phyloP scores from a whole-genome alignment of 2,797 vertebrate genomes.

The Alouatta caraya region DNA sequence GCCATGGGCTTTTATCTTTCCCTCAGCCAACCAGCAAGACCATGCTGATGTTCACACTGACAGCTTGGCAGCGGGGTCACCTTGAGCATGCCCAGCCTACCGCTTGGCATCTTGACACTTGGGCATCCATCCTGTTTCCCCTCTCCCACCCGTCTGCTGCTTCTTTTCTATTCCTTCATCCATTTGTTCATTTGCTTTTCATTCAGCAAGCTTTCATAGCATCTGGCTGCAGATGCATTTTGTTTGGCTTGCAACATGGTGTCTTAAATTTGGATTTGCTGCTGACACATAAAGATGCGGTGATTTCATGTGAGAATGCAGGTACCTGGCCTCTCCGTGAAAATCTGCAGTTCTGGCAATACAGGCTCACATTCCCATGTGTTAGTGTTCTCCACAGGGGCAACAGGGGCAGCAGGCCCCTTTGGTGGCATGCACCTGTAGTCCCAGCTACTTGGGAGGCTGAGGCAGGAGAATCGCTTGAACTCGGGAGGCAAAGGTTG shows the following conservation, averaged over 20 bases:
- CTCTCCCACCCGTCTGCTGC: slow-evolving; percentile 55
- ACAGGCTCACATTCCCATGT: too few relatives aligned
- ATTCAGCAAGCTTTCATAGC: slow-evolving; percentile 27
- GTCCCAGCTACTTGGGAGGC: neutral
- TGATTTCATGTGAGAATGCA: neutral
- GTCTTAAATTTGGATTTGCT: slow-evolving; percentile 41
- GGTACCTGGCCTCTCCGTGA: neutral
- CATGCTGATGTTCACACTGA: neutral
- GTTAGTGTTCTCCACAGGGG: neutral
- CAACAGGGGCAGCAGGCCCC: neutral
- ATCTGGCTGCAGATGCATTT: neutral
- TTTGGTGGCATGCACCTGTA: neutral
- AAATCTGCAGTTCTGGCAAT: neutral
- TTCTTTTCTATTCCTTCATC: slow-evolving; percentile 35
- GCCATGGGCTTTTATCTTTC: neutral
- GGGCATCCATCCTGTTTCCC: slow-evolving; percentile 42
- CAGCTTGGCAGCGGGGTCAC: slow-evolving; percentile 63
- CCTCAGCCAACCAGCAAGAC: neutral
- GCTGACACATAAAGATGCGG: neutral
- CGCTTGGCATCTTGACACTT: slow-evolving; percentile 45
- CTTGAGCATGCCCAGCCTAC: slow-evolving; percentile 48
- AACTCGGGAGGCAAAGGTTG: neutral
- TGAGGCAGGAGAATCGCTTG: neutral
- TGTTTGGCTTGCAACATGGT: neutral
- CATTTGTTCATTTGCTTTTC: slow-evolving; percentile 26